Conservation (phyloP, 2,888 invertebrate genomes). For the Andricus quercusramuli region DNA sequence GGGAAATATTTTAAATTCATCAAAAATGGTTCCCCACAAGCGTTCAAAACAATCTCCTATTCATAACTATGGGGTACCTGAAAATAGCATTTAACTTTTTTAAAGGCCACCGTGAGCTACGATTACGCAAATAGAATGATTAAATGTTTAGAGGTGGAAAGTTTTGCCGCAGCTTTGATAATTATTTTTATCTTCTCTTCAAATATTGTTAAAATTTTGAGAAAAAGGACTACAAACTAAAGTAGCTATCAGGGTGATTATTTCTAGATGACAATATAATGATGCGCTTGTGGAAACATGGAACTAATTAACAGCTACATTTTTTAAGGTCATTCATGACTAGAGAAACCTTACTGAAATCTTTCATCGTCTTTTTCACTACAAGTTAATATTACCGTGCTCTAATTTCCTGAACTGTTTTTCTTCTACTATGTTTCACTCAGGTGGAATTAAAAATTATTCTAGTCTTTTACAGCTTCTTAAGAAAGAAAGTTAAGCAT, state of each 20-base stretch:
- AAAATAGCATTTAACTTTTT: no score
- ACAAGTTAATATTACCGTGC: background rate
- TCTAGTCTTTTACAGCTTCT: background rate
- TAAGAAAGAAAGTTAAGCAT: background rate
- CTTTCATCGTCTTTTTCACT: background rate
- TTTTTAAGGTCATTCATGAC: background rate
- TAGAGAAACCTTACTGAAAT: background rate
- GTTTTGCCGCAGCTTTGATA: no score
- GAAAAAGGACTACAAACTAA: background rate
- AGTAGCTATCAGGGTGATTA: background rate
- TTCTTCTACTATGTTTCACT: background rate
- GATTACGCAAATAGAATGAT: no score
- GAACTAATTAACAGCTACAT: background rate
- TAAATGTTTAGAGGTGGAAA: no score
- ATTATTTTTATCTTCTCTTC: no score
- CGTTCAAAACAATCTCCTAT: no score
- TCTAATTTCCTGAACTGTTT: background rate
- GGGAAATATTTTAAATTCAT: no score
- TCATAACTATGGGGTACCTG: no score
- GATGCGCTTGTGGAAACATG: background rate
- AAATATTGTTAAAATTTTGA: no score
- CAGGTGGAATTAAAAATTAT: background rate
- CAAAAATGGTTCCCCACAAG: no score
- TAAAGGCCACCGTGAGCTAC: no score
- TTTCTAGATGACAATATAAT: background rate